Percentiles rank a stretch among this genome's conserved stretches.
These are phyloP conservation scores for Aeoliscus strigatus DNA, from an alignment of 2,797 vertebrate genomes.

Conservation along the genomic window DNA sequence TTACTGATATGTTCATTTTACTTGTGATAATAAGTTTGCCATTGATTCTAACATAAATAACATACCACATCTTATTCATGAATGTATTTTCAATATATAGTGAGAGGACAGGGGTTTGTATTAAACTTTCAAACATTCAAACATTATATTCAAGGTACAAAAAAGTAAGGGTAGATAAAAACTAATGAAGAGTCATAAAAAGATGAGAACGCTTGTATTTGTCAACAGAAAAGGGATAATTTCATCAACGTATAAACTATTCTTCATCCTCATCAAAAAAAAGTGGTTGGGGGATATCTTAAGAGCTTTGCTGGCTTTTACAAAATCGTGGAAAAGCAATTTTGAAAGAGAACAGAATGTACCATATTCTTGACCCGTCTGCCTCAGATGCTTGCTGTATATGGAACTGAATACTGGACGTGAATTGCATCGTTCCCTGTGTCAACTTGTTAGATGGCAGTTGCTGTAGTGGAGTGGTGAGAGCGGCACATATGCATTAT, in stretches of 20 bases:
- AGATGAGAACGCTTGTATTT: constrained; percentile 1
- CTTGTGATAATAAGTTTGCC: too few species aligned
- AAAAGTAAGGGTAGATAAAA: constrained; percentile 2
- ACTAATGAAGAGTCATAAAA: constrained; percentile 6
- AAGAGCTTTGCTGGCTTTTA: constrained; percentile 36
- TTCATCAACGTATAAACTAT: constrained; percentile 10
- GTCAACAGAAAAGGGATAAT: constrained; percentile 16
- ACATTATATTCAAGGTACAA: background rate
- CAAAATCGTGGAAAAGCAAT: constrained; percentile 49
- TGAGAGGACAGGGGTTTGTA: too few species aligned
- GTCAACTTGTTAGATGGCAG: constrained; percentile 78
- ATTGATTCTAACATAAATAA: too few species aligned
- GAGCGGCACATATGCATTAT: constrained; percentile 82
- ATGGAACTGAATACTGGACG: constrained; percentile 74
- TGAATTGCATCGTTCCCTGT: constrained; percentile 72
- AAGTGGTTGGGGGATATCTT: constrained; percentile 38
- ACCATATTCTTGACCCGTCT: constrained; percentile 76
- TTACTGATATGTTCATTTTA: too few species aligned
- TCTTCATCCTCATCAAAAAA: constrained; percentile 5
- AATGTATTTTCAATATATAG: too few species aligned
- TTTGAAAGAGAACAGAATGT: constrained; percentile 74
- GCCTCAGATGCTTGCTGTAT: constrained; percentile 69
- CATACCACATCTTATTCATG: too few species aligned
- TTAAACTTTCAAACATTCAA: background rate
- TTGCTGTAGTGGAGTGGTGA: constrained; percentile 76